These are phyloP conservation scores for Anoplopoma fimbria DNA, from an alignment of 2,113 vertebrate species.

Conservation along the genomic window DNA sequence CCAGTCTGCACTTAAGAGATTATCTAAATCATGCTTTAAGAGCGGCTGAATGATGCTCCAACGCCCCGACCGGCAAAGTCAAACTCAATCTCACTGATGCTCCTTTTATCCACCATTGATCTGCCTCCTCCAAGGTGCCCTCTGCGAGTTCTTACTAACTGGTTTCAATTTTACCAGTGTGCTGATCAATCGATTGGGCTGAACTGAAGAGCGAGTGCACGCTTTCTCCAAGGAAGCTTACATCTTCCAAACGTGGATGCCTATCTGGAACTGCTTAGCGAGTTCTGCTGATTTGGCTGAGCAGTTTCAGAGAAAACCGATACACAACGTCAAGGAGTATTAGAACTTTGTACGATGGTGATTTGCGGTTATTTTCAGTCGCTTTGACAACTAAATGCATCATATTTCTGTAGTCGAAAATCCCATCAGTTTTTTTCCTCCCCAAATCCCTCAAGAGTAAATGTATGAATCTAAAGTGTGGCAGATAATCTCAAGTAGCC, in stretches of 20 bases:
- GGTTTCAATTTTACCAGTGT: conserved; percentile 30
- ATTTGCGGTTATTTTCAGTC: neutral
- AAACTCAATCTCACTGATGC: conserved; percentile 26
- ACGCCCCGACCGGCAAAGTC: conserved; percentile 17
- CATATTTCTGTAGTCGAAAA: neutral
- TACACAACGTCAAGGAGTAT: neutral
- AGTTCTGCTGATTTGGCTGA: neutral
- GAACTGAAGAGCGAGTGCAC: neutral
- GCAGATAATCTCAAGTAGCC: neutral
- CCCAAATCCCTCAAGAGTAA: neutral
- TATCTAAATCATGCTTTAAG: conserved; percentile 3
- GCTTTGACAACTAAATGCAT: neutral
- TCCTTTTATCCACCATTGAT: conserved; percentile 63
- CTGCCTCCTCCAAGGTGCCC: conserved; percentile 57
- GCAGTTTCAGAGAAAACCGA: neutral
- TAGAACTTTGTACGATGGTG: neutral
- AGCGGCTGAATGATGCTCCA: conserved; percentile 8
- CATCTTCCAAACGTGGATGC: neutral
- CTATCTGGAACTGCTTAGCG: neutral
- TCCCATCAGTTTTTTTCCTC: neutral
- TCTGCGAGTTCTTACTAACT: conserved; percentile 28
- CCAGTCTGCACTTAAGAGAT: conserved; percentile 7
- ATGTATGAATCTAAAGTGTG: neutral
- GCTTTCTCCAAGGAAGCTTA: neutral
- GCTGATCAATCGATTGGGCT: conserved; percentile 13